phyloP scores from a whole-genome alignment of 2,113 vertebrate species.

The Cyanoderma ruficeps region DNA sequence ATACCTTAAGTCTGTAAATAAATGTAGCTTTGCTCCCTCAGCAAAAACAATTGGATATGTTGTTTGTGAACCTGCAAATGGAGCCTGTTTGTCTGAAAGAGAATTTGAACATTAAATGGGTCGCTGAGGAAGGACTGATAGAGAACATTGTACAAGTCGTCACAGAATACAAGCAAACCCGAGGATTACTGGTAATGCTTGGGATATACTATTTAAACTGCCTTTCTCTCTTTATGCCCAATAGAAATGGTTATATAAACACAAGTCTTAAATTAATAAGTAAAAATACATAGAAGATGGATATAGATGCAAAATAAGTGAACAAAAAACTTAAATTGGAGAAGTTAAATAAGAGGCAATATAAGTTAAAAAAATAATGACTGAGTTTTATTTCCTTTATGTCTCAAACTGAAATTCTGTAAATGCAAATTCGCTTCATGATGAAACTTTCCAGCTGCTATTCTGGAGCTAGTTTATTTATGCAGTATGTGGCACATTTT shows the following conservation, averaged over 20 bases:
- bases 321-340: background rate
- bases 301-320: background rate
- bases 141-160: constrained; percentile 82
- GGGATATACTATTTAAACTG: background rate
- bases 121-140: constrained; percentile 82
- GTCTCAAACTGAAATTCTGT: background rate
- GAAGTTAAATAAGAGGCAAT: background rate
- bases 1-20: background rate
- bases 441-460: background rate
- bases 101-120: constrained; percentile 84
- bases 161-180: constrained; percentile 82
- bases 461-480: background rate
- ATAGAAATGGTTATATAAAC: background rate
- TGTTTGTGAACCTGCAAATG: constrained; percentile 82
- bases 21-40: constrained; percentile 30
- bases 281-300: background rate
- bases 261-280: background rate
- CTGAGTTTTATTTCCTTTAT: background rate
- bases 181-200: constrained; percentile 82
- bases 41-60: constrained; percentile 81
- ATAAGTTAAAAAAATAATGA: background rate
- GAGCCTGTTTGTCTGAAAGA: constrained; percentile 79
- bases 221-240: background rate
- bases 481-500: background rate
- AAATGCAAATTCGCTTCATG: background rate